Base-by-base conservation (phyloP, 2,888 invertebrate species). In the Rhyacophila evoluta region DNA sequence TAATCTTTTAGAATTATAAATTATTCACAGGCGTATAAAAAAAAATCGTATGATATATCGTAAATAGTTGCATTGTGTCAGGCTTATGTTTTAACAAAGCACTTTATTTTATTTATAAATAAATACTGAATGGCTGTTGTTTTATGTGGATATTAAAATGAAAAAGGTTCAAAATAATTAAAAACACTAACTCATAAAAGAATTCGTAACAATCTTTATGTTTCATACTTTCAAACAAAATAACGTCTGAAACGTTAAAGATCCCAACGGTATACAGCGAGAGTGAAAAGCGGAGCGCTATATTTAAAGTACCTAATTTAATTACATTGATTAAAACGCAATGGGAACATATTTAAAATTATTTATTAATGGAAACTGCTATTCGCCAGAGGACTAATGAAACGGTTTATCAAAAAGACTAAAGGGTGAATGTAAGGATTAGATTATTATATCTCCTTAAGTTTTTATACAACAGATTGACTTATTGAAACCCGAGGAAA, bases 251-350 rank as follows among this genome's bases (percentile, higher is more conserved):
- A 25, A 55, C 19, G 55, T 55, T 55, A 19, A 55, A 55, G 55
- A 55, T 55, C 25, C 8, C 19, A n/a, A 19, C 55, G 25, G 55
- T 19, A 25, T 19, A 19, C 15, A 55, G 25, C 29, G 29, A 25
- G 55, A 25, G 12, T 55, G 55, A 55, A 55, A 55, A 55, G 55
- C 19, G 55, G 19, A 19, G 8, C 55, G 55, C 55, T 55, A 55
- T 55, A 55, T 55, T 55, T 10, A 55, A 55, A 55, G 55, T 55
- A 55, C 55, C 55, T 55, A 55, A 55, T 55, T 55, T 55, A 55
- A 55, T 55, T 55, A 55, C 55, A 55, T 55, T 55, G 55, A 55
- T 55, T 55, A 55, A 55, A 55, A 55, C 55, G 55, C 55, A 55
- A 55, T 55, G 55, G 55, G 55, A 55, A 55, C 55, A 55, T 55